Percentiles rank a stretch among this genome's conserved stretches.
These are phyloP conservation scores for Thamnophis elegans DNA, from an alignment of 2,797 vertebrate species.

Conservation along the genomic window DNA sequence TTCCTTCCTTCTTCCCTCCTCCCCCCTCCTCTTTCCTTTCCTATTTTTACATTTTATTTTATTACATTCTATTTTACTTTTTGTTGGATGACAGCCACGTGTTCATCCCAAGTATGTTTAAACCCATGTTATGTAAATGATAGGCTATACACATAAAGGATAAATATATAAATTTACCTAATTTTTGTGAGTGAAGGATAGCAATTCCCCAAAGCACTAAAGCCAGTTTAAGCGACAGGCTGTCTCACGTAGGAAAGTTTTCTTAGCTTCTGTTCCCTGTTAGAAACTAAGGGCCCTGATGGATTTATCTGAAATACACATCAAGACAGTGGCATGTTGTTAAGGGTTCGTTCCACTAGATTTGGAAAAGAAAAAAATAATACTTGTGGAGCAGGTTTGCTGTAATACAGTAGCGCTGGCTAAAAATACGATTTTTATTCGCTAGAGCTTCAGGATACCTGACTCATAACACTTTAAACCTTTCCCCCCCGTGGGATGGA, in stretches of 20 bases:
- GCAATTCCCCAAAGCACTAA: too few relatives aligned
- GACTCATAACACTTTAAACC: not conserved
- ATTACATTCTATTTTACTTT: not conserved
- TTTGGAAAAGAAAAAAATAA: not conserved
- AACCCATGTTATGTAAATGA: not conserved
- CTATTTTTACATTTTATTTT: not conserved
- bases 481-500: not conserved
- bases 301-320: not conserved
- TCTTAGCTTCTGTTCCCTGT: not conserved
- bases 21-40: too few relatives aligned
- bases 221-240: not conserved
- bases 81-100: not conserved
- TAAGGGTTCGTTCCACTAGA: too few relatives aligned
- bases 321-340: rapidly evolving
- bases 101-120: not conserved
- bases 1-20: too few relatives aligned
- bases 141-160: not conserved
- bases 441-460: too few relatives aligned
- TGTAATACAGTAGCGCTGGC: too few relatives aligned
- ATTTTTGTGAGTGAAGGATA: not conserved
- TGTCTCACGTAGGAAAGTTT: not conserved
- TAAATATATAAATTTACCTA: not conserved
- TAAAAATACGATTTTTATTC: too few relatives aligned
- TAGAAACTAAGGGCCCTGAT: not conserved
- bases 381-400: not conserved